phyloP scores from a whole-genome alignment of 2,888 invertebrate species.

The Cyrtodaria siliqua region DNA sequence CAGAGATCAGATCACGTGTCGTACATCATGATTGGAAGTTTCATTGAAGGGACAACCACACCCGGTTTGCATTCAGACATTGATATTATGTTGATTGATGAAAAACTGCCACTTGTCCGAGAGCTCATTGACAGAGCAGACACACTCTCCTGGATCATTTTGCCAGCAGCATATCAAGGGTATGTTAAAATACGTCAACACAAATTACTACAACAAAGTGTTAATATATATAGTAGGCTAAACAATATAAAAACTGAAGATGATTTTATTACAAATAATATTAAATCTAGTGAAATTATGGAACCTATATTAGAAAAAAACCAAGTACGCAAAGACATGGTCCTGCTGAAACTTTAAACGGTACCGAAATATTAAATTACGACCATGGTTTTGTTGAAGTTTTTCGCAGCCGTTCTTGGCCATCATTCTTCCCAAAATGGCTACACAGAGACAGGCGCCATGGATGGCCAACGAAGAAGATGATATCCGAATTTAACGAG shows the following conservation, averaged over 20 bases:
- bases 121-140: neutral
- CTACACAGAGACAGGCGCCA: neutral
- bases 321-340: no score
- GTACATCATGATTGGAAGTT: neutral
- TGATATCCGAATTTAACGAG: neutral
- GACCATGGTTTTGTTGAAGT: neutral
- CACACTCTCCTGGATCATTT: neutral
- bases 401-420: neutral
- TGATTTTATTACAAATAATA: no score
- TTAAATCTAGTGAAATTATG: no score
- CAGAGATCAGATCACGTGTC: neutral
- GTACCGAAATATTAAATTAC: no score
- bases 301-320: no score
- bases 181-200: constrained; percentile 14
- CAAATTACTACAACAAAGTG: no score
- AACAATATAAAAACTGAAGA: no score
- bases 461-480: neutral
- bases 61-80: no score
- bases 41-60: no score
- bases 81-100: neutral
- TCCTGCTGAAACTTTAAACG: no score
- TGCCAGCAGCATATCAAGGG: constrained; percentile 7
- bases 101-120: neutral
- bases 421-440: neutral
- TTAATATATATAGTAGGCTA: no score